Evolutionary conservation across 2,888 invertebrate species (phyloP), one percentile per base, ranked within the genome.

Genomic region (Phengaris arion): DNA sequence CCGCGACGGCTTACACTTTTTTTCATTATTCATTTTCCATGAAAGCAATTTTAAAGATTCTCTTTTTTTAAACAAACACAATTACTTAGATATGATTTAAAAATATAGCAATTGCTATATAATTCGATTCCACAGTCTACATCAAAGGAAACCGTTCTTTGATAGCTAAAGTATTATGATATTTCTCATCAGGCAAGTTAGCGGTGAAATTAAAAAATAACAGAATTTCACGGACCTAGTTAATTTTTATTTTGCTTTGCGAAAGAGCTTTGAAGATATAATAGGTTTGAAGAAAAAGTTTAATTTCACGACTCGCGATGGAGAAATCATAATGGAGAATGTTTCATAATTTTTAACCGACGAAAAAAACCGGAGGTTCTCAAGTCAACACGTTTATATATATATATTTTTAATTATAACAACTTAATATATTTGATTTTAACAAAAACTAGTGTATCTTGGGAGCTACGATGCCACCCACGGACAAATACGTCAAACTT

Each of bases 161-260:
- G 54, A n/a, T 10, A 7, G 35, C 13, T 64, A 69, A 48, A 72
- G 22, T 9, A 22, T 51, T 51, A 54, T 35, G 72, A 72, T 7
- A 72, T 54, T 72, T 72, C 52, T 51, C 52, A 54, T 72, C 52
- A 35, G 12, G 22, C 72, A 72, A 72, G 54, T 72, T 72, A 72
- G 72, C 72, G 54, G 35, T 52, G 54, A 72, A 72, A 72, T 72
- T 72, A 72, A 72, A 72, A 72, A 72, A 72, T 72, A 72, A 72
- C 72, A 72, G 12, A 72, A 52, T 72, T 72, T 72, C 72, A 72
- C 52, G 52, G 52, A 72, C 8, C 52, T 72, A 72, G 72, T 54
- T 72, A 54, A 54, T 72, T 72, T 70, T 72, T 72, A 54, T 52
- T 72, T 72, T 54, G 72, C 52, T 45, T 45, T 22, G n/a, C 46